A percentile compares a stretch with the other conserved stretches of the same genome.
phyloP scores from a whole-genome alignment of 2,888 invertebrate species.

The Eretmocerus hayati region DNA sequence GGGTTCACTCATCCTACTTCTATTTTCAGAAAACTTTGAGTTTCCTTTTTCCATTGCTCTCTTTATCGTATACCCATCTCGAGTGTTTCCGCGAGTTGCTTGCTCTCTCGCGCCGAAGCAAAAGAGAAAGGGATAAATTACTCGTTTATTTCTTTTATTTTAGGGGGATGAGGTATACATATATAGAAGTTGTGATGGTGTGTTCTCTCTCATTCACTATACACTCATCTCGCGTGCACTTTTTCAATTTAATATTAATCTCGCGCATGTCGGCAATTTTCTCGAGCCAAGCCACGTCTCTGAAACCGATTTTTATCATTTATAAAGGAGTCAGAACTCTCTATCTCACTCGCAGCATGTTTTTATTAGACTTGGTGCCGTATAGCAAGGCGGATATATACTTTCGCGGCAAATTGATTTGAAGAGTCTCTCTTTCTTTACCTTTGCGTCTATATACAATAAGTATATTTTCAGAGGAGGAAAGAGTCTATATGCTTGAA shows the following conservation, averaged over 20 bases:
- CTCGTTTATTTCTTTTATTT: conserved; percentile 2
- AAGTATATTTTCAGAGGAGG: too few relatives aligned
- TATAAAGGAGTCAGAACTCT: conserved; percentile 2
- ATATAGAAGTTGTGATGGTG: too few relatives aligned
- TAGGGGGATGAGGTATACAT: too few relatives aligned
- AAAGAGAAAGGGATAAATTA: conserved; percentile 13
- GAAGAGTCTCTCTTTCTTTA: too few relatives aligned
- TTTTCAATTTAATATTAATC: conserved; percentile 18
- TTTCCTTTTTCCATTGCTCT: conserved; percentile 5
- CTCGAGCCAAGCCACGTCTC: neutral
- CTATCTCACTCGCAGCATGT: neutral
- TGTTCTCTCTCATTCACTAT: too few relatives aligned
- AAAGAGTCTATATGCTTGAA: too few relatives aligned
- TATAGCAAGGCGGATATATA: neutral
- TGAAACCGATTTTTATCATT: conserved; percentile 13
- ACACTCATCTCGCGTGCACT: neutral
- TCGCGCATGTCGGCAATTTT: conserved; percentile 7
- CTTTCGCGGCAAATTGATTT: conserved; percentile 9
- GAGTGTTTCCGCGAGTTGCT: conserved; percentile 5
- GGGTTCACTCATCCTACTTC: neutral
- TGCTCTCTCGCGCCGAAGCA: too few relatives aligned
- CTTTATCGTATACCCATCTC: conserved; percentile 13
- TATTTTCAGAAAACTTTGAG: neutral
- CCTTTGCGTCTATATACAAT: too few relatives aligned
- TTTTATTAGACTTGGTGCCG: conserved; percentile 8